Evolutionary conservation across 1,140 invertebrate genomes (phyloP), one percentile per base, ranked within the genome.

Genomic region (Neotoxoptera formosana): DNA sequence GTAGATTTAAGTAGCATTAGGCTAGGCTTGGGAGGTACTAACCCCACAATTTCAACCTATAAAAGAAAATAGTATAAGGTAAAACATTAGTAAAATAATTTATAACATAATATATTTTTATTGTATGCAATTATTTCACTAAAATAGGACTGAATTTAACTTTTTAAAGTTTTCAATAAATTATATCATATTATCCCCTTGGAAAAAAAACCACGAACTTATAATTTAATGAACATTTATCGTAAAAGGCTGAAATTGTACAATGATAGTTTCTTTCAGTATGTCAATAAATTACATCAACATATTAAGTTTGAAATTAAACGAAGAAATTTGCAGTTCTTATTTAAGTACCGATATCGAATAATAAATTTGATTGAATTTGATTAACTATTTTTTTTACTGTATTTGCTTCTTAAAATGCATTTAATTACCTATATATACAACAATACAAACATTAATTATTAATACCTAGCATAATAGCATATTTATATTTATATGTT

Each of bases 1-100:
- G 91, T 56, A 23, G 45, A 25, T 11, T 83, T 93, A 8, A 93
- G n/a, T 45, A 93, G 11, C 48, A 83, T 41, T 30, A 93, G 11
- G 84, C 91, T 93, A 86, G 91, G 91, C 34, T 86, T 93, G 21
- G 91, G 91, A 9, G 91, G 91, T 11, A 93, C 21, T 56, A 93
- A 93, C 17, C 91, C 91, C 7, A 93, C 76, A 9, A 93, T 93
- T 45, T 93, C 91, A 36, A 93, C 91, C 91, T 93, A 47, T 36
- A 60, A 41, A 23, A 53, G 8, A 89, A 53, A 48, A 84, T 76
- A 76, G n/a, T 76, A 76, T 76, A 76, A 76, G 14, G 60, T 76
- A n/a, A 17, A n/a, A 76, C 14, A n/a, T 76, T 30, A 4, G 2
- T 76, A n/a, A 76, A 76, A 76, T n/a, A n/a, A 76, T 76, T n/a